Evolutionary conservation across 2,888 invertebrate genomes (phyloP), one percentile per base, ranked within the genome.

Genomic region (Caenorhabditis panamensis): DNA sequence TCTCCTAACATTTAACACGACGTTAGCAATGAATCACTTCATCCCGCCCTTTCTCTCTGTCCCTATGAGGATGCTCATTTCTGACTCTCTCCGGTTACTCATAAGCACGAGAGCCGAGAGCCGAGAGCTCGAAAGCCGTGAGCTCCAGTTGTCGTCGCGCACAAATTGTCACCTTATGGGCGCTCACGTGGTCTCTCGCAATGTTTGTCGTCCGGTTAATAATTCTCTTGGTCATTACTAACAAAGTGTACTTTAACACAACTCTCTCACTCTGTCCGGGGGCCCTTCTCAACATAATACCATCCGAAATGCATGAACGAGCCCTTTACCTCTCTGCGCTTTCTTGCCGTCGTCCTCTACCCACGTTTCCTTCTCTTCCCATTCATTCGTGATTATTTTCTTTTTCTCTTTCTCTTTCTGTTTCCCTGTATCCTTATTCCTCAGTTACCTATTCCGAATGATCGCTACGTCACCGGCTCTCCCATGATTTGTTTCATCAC

Each of bases 381-480:
- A 68, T 68, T 59, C 59, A 68, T 68, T 68, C 51, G 47, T 68
- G 68, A 68, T 68, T 59, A 59, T 59, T 68, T 59, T 58, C 37
- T 47, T 67, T 28, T 44, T 28, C 8, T 37, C 44, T 37, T n/a
- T 6, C 58, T 24, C 36, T 26, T 41, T 53, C 54, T 13, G 2
- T 6, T 28, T 56, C n/a, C n/a, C n/a, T n/a, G n/a, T n/a, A n/a
- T n/a, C n/a, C n/a, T n/a, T n/a, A n/a, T n/a, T n/a, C n/a, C n/a
- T n/a, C n/a, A n/a, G n/a, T n/a, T n/a, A n/a, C n/a, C n/a, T n/a
- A n/a, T n/a, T n/a, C n/a, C n/a, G n/a, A n/a, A n/a, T n/a, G n/a
- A n/a, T n/a, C n/a, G 37, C 36, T 37, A 58, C 58, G 37, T 37
- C 61, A 47, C 24, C n/a, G n/a, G n/a, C n/a, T n/a, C 11, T 11